Evolutionary conservation across 2,797 vertebrate species (phyloP), one percentile per base, ranked within the genome.

Genomic region (Fundulus diaphanus): DNA sequence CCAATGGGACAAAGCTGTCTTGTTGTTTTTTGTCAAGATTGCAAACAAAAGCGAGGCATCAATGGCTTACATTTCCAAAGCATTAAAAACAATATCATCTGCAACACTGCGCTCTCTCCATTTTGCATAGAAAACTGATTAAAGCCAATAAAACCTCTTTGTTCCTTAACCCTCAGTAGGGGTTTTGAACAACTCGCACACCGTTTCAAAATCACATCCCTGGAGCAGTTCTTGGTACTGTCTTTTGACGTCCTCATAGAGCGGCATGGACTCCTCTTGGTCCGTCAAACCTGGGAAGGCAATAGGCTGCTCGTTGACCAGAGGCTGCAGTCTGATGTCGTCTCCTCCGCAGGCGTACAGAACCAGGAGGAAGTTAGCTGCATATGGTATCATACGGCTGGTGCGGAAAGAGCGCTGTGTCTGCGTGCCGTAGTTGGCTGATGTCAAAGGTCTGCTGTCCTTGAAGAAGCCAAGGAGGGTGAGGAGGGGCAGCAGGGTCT

Each of bases 391-490:
- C 3, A 97, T 97, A 24, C 0, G 87, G 70, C 98, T 96, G 2
- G 95, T 97, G 84, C 96, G 96, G 86, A 98, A 99, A 1, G 92
- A 88, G 1, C 97, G 96, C 1, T 87, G 66, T 0, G 0, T 22
- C n/a, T 98, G 97, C 2, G 73, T 74, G 59, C 87, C 71, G 0
- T 93, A 99, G 88, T 96, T 98, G 73, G 81, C 85, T 0, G 98
- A 96, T 1, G 72, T 95, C 61, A 98, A 94, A 27, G 89, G 83
- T 1, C 94, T 80, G 0, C 76, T 86, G 69, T 98, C 97, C 76
- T 96, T 97, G 89, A 97, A 99, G 90, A 98, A 96, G 68, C 96
- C 97, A 95, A 99, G 95, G 5, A 99, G 96, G 35, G 97, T 95
- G 2, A 99, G 93, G 48, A 99, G 94, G 0, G 98, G 98, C 72